Evolutionary conservation across 1,140 invertebrate genomes (phyloP).

Genomic region (Augochlora pura): DNA sequence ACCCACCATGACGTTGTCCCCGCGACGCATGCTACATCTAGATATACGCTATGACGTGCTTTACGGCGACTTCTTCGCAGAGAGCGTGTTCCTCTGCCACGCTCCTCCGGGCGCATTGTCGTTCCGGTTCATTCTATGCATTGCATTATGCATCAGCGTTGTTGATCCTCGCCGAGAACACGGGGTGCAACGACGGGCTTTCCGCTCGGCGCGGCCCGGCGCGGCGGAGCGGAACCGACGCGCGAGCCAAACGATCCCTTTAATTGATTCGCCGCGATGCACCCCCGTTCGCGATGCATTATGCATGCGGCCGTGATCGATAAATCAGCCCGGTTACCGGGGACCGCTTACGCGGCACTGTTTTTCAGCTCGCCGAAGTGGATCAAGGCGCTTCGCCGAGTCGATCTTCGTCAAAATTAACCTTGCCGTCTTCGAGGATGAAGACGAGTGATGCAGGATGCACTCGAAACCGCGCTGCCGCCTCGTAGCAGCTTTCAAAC

Average conservation of each 20-base stretch:
- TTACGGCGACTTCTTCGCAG: neutral
- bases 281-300: constrained; percentile 14
- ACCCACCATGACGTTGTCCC: neutral
- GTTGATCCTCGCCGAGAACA: neutral
- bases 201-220: neutral
- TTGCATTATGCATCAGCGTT: constrained; percentile 37
- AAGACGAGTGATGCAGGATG: too few relatives aligned
- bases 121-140: constrained; percentile 4
- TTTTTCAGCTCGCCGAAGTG: constrained; percentile 21
- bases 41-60: constrained; percentile 1
- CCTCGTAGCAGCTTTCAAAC: too few relatives aligned
- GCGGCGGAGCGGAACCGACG: neutral
- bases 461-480: too few relatives aligned
- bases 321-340: constrained; percentile 41
- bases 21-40: constrained; percentile 16
- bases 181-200: neutral
- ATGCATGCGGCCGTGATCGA: constrained; percentile 16
- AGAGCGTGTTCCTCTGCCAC: neutral
- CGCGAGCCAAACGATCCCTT: neutral
- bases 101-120: neutral
- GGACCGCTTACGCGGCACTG: constrained; percentile 1
- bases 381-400: constrained; percentile 38
- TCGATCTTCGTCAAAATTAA: neutral
- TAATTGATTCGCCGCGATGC: constrained; percentile 25
- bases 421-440: too few relatives aligned